Conservation (phyloP, 1,140 invertebrate genomes). For the Lysiphlebus fabarum region DNA sequence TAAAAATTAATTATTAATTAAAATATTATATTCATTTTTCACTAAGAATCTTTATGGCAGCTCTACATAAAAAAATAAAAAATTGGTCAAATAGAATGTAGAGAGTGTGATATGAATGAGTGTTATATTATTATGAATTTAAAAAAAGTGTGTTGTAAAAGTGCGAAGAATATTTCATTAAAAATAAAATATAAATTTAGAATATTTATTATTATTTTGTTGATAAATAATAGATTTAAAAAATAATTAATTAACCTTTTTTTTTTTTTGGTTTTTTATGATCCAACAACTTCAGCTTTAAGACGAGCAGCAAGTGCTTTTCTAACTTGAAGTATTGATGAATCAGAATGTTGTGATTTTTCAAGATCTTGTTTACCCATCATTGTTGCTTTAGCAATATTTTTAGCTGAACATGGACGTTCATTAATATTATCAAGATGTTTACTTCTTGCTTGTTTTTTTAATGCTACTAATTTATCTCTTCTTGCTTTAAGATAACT, state of each 20-base stretch:
- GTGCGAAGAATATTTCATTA: conserved; percentile 53
- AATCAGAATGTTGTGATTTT: conserved; percentile 44
- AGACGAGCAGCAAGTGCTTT: conserved; percentile 78
- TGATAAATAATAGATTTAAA: too few species aligned
- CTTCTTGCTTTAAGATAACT: conserved; percentile 82
- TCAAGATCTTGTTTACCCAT: conserved; percentile 42
- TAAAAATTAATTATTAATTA: neutral
- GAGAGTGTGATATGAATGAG: conserved; percentile 43
- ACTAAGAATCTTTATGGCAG: conserved; percentile 29
- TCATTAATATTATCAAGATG: conserved; percentile 60
- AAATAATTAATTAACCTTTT: too few species aligned
- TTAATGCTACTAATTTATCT: conserved; percentile 84
- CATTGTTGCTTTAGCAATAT: conserved; percentile 47
- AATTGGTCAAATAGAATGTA: conserved; percentile 27
- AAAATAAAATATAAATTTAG: conserved; percentile 51
- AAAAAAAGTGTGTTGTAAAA: conserved; percentile 50
- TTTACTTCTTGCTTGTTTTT: conserved; percentile 79
- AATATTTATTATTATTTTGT: conserved; percentile 27
- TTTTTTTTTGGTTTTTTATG: conserved; percentile 4
- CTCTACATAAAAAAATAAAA: conserved; percentile 26
- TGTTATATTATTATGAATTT: conserved; percentile 31
- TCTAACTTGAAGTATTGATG: conserved; percentile 70
- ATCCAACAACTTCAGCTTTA: conserved; percentile 73
- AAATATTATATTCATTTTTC: conserved; percentile 32
- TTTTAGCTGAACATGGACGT: conserved; percentile 48